Percentiles rank a stretch among this genome's conserved stretches.
Conservation (phyloP, 1,140 invertebrate genomes). For the Heliconius nattereri region DNA sequence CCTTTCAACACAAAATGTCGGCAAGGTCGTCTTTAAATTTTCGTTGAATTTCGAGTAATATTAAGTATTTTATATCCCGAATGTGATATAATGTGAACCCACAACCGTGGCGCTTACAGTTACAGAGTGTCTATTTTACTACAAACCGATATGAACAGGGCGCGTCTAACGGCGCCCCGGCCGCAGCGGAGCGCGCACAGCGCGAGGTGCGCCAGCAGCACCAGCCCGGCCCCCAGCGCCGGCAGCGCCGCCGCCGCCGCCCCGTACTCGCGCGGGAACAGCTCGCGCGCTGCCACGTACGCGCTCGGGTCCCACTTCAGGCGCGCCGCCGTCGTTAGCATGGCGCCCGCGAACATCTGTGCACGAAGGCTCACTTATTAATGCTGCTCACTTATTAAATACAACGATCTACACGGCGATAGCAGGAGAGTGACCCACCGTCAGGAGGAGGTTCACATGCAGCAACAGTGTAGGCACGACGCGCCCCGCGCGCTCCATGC, state of each 20-base stretch:
- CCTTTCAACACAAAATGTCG: no score
- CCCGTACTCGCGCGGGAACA: slow-evolving; percentile 60
- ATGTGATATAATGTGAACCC: no score
- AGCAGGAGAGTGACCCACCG: slow-evolving; percentile 31
- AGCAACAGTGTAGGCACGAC: slow-evolving; percentile 45
- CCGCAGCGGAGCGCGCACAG: slow-evolving; percentile 44
- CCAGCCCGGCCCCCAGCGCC: slow-evolving; percentile 41
- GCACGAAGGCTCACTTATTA: background rate
- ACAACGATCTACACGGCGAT: no score
- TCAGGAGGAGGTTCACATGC: slow-evolving; percentile 53
- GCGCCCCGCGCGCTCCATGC: slow-evolving; percentile 20
- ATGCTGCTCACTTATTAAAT: background rate
- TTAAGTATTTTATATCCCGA: no score
- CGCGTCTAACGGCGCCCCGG: slow-evolving; percentile 23
- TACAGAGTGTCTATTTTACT: no score
- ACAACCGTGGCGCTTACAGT: no score
- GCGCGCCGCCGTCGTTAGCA: slow-evolving; percentile 58
- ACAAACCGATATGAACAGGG: slow-evolving; percentile 44
- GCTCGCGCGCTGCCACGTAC: slow-evolving; percentile 62
- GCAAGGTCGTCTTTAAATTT: no score
- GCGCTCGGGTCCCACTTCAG: slow-evolving; percentile 69
- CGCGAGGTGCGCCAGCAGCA: slow-evolving; percentile 56
- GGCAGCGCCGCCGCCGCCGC: slow-evolving; percentile 46
- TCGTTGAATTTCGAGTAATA: no score
- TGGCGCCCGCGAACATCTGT: slow-evolving; percentile 60